Percentiles rank a stretch among this genome's conserved stretches.
Conservation (phyloP, 2,888 invertebrate genomes). For the Poecilobothrus nobilitatus region DNA sequence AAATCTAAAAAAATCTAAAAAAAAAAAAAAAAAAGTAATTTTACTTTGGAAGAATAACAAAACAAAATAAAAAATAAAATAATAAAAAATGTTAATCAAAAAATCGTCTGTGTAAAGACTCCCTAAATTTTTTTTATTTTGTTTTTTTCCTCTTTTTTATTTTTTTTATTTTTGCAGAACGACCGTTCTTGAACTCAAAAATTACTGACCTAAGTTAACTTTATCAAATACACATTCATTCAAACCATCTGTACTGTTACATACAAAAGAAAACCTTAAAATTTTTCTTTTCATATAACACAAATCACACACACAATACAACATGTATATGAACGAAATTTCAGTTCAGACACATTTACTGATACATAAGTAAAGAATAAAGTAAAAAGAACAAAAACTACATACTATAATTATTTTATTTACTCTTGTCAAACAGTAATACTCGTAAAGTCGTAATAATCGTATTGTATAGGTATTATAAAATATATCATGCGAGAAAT, state of each 20-base stretch:
- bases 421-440: too few species aligned
- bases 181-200: conserved; percentile 6
- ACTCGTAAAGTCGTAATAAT: too few species aligned
- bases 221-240: neutral
- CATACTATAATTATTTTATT: too few species aligned
- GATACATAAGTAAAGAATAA: too few species aligned
- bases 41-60: too few species aligned
- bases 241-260: neutral
- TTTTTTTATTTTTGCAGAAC: neutral
- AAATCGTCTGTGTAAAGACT: neutral
- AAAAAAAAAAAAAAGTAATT: neutral
- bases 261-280: neutral
- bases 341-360: too few species aligned
- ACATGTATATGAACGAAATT: too few species aligned
- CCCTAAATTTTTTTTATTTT: neutral
- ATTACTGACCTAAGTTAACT: conserved; percentile 6
- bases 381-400: too few species aligned
- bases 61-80: neutral
- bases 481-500: too few species aligned
- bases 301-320: neutral
- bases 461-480: too few species aligned
- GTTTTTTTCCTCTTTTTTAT: neutral
- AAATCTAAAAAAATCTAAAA: neutral
- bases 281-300: neutral
- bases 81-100: neutral